Conservation (phyloP, 1,140 invertebrate species). For the Trachymyrmex septentrionalis region DNA sequence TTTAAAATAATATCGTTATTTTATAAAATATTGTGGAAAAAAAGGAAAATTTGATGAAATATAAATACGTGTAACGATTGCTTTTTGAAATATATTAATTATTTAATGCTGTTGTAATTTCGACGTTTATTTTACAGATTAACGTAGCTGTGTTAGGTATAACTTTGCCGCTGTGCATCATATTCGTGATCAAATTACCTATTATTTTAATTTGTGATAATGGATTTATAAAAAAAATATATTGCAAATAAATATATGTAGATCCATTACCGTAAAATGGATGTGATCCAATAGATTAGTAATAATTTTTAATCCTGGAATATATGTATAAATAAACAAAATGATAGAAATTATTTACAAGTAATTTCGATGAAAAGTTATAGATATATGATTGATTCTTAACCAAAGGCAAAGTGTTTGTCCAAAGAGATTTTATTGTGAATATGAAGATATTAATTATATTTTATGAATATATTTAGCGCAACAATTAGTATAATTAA, state of each 20-base stretch:
- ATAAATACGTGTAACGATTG: neutral
- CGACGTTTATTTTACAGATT: neutral
- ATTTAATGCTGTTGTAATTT: neutral
- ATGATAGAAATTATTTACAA: neutral
- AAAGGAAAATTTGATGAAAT: neutral
- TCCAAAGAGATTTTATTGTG: neutral
- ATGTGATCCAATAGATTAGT: neutral
- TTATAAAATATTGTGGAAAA: constrained; percentile 19
- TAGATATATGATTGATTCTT: neutral
- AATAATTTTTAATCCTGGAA: neutral
- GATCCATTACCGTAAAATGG: neutral
- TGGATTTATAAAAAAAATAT: neutral
- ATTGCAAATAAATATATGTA: neutral
- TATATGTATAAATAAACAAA: neutral
- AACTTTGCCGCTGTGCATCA: neutral
- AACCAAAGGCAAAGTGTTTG: neutral
- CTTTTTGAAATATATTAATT: neutral
- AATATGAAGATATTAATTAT: neutral
- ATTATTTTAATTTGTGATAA: constrained; percentile 7
- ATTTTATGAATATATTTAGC: neutral
- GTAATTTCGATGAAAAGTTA: neutral
- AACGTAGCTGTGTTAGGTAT: neutral
- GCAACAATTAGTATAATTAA: neutral
- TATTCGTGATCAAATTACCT: neutral
- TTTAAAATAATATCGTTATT: neutral